Conservation (phyloP, 2,113 vertebrate species). For the Asarcornis scutulata region DNA sequence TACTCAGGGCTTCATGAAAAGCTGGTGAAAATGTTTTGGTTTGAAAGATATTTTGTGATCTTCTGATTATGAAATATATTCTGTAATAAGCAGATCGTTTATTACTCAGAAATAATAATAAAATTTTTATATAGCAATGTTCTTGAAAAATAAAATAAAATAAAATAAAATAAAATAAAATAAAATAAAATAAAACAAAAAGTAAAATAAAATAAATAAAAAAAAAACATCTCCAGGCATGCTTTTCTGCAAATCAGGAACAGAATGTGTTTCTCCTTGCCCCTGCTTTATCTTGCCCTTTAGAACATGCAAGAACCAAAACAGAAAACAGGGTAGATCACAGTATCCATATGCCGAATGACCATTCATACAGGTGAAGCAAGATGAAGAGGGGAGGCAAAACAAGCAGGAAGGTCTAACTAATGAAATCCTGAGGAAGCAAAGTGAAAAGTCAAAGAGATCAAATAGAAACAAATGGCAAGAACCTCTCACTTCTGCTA, state of each 20-base stretch:
- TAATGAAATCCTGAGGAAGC: neutral
- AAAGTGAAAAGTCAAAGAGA: neutral
- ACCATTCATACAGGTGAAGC: neutral
- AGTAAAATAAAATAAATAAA: neutral
- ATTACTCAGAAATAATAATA: neutral
- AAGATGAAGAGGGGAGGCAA: neutral
- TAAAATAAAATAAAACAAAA: neutral
- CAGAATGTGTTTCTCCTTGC: neutral
- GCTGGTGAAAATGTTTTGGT: neutral
- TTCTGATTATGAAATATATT: neutral
- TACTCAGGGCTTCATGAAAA: neutral
- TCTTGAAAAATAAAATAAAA: neutral
- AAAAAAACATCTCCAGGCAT: neutral
- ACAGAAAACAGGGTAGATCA: neutral
- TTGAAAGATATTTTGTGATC: constrained; percentile 6
- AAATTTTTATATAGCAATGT: neutral
- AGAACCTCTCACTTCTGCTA: neutral
- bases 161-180: neutral
- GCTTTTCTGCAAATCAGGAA: neutral
- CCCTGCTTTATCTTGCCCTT: neutral
- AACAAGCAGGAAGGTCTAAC: neutral
- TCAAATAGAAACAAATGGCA: neutral
- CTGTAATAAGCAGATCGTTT: neutral
- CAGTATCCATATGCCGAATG: neutral
- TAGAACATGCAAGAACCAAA: neutral